These are phyloP conservation scores for Platycnemis pennipes DNA, from an alignment of 2,888 invertebrate species.

Conservation along the genomic window DNA sequence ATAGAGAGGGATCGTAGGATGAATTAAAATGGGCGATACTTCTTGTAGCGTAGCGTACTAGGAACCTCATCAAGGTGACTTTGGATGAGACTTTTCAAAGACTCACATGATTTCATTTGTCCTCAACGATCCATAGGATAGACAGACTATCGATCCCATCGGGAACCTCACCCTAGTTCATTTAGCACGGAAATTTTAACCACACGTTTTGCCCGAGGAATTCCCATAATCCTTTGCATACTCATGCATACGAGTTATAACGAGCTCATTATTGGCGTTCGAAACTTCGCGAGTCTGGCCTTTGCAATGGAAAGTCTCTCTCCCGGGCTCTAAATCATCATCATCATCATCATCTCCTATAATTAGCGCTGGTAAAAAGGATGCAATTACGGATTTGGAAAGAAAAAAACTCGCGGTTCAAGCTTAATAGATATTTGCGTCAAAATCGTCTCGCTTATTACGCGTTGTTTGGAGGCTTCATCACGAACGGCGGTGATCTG, in stretches of 20 bases:
- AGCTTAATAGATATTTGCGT: not conserved
- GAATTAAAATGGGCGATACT: too few relatives aligned
- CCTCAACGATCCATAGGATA: too few relatives aligned
- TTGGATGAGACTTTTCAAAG: too few relatives aligned
- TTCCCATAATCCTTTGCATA: not conserved
- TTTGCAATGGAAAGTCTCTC: not conserved
- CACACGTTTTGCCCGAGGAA: not conserved
- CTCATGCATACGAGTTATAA: not conserved
- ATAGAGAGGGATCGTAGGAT: too few relatives aligned
- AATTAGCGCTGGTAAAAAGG: not conserved
- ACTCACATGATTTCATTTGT: too few relatives aligned
- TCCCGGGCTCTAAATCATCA: not conserved
- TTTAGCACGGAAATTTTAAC: not conserved
- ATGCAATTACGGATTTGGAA: not conserved
- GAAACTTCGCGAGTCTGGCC: not conserved
- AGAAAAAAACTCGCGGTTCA: not conserved
- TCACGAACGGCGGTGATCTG: not conserved
- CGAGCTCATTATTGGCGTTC: not conserved
- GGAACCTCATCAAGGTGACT: too few relatives aligned
- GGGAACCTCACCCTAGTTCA: too few relatives aligned
- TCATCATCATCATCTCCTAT: not conserved
- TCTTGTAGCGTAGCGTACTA: too few relatives aligned
- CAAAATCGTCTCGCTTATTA: not conserved
- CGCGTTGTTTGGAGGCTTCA: not conserved
- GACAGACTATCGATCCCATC: too few relatives aligned